Base-by-base conservation (phyloP, 2,113 vertebrate genomes). In the Trogon surrucura region DNA sequence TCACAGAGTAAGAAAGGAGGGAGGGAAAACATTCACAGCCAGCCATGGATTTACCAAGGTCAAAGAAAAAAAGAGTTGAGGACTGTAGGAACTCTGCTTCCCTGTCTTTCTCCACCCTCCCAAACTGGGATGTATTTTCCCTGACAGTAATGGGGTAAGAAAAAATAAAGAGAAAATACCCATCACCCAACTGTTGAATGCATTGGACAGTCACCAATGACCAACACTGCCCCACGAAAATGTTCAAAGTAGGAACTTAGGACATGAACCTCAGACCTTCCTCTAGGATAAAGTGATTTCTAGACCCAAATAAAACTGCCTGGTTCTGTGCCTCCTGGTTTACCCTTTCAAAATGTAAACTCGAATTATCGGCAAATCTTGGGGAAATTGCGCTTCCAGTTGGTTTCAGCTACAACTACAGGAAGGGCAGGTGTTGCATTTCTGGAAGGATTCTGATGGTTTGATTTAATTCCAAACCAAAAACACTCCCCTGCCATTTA, bases 61-160 rank as follows among this genome's bases (percentile, higher is more conserved):
- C 5, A 19, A 41, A 61, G 27, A 45, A 34, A 32, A 41, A 45
- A 53, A 30, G 26, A 78, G 13, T 3, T n/a, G 32, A 73, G 10
- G 36, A 36, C 11, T n/a, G 32, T 1, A 34, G 22, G 29, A 85
- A 23, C 3, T 92, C 61, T 70, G 13, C 17, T 72, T 21, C 3
- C 6, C 16, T 16, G 11, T 14, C 22, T 25, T 30, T 27, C 12
- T 6, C 1, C 41, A 41, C 41, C 0, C 4, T 13, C 16, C 4
- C 6, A 67, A 5, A 14, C 2, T 21, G 19, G n/a, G 27, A 38
- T 86, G 26, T 6, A 4, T 48, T 29, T 77, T 45, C n/a, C 67
- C 66, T 56, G 60, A 51, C 9, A 57, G 10, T 21, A 36, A 64
- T 0, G 1, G 7, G 1, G 2, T 32, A 29, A 44, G 16, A 22